Percentiles rank a stretch among this genome's conserved stretches.
Evolutionary conservation across 2,797 vertebrate species (phyloP).

Genomic region (Acipenser transmontanus): DNA sequence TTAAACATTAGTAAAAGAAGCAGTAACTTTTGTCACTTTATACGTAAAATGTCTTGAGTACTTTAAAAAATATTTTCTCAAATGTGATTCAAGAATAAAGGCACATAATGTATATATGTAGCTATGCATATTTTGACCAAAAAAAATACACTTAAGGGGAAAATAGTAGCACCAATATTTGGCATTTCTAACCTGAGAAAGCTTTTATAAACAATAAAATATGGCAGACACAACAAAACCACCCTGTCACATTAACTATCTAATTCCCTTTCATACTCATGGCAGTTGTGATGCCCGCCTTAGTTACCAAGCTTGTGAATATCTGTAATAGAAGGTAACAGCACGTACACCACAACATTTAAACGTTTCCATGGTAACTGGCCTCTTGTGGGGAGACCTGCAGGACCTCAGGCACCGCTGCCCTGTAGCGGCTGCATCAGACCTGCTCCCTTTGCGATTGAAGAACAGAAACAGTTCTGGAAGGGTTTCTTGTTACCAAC

Average conservation of each 20-base stretch:
- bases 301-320: constrained; percentile 29
- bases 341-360: constrained; percentile 25
- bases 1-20: constrained; percentile 43
- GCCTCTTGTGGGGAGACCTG: neutral
- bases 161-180: constrained; percentile 83
- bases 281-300: constrained; percentile 43
- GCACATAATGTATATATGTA: constrained; percentile 51
- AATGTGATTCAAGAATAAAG: constrained; percentile 44
- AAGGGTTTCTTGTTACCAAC: constrained; percentile 7
- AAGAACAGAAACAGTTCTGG: too few species aligned
- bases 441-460: constrained; percentile 5
- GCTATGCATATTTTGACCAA: constrained; percentile 40
- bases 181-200: constrained; percentile 90
- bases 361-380: constrained; percentile 22
- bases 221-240: constrained; percentile 41
- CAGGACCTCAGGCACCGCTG: constrained; percentile 5
- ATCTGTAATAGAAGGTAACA: constrained; percentile 8
- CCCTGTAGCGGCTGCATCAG: constrained; percentile 20
- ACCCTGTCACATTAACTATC: constrained; percentile 41
- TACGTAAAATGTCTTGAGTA: constrained; percentile 43
- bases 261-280: constrained; percentile 62
- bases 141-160: constrained; percentile 24
- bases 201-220: constrained; percentile 53
- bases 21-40: constrained; percentile 40
- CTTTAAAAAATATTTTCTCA: constrained; percentile 42